Base-by-base conservation (phyloP, 2,888 invertebrate genomes). In the Danaus chrysippus region DNA sequence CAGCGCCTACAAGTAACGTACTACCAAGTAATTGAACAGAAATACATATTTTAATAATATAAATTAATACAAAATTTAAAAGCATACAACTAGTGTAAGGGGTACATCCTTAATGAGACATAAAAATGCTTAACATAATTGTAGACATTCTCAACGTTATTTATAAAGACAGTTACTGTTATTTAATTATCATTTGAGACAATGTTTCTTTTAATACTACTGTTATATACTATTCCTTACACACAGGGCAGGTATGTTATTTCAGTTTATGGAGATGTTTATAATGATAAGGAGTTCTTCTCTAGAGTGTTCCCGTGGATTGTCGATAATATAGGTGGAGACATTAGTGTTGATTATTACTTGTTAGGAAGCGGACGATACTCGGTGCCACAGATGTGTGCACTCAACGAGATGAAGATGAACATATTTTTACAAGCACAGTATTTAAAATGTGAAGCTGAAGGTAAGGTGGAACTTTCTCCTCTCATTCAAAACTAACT, bases 381-480 rank as follows among this genome's bases (percentile, higher is more conserved):
- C 52, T 71, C 79, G 0, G 76, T 83, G 0, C 79, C 82, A 0
- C 83, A 82, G n/a, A 80, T 81, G 78, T 83, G 83, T 60, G 82
- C 73, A 0, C 59, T 83, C 49, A 54, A 66, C 0, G 72, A 78
- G 3, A 34, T 83, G 63, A 71, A 65, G 0, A 23, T 64, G 5
- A 83, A 84, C 43, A 73, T 77, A 0, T 84, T 73, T 59, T 59
- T 84, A 0, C 83, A 84, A 58, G 80, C 83, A 0, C 79, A 83
- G 65, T 84, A 76, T 64, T 72, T 84, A 59, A 79, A 79, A 59
- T 84, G 83, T 58, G 83, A 83, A 59, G 81, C 83, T 13, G 69
- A 77, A 70, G 81, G 83, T 81, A 68, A 61, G 67, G 13, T 3
- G 17, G 10, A 17, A 11, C 17, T 1, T 17, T 17, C 10, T 49